Conservation (phyloP, 2,888 invertebrate genomes). For the Archips xylosteana region DNA sequence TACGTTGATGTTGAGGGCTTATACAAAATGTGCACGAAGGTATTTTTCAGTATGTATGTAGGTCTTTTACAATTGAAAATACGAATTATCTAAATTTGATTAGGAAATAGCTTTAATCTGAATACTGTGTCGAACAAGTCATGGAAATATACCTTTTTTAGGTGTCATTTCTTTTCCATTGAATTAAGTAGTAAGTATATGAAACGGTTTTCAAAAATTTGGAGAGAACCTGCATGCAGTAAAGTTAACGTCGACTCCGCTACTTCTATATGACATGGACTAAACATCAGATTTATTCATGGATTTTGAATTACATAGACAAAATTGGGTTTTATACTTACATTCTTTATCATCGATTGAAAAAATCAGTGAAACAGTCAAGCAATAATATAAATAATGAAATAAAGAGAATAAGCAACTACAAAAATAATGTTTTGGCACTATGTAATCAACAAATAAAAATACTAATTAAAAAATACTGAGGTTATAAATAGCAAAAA, state of each 20-base stretch:
- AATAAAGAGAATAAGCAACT: slow-evolving; percentile 58
- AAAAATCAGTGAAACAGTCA: slow-evolving; percentile 17
- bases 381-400: slow-evolving; percentile 48
- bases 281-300: slow-evolving; percentile 53
- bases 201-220: slow-evolving; percentile 50
- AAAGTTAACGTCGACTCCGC: slow-evolving; percentile 48
- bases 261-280: slow-evolving; percentile 54
- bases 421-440: slow-evolving; percentile 73
- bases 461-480: slow-evolving; percentile 61
- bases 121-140: slow-evolving; percentile 25
- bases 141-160: not conserved
- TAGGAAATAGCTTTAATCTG: slow-evolving; percentile 43
- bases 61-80: slow-evolving; percentile 30
- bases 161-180: not conserved
- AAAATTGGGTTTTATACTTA: slow-evolving; percentile 46
- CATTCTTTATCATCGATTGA: not conserved
- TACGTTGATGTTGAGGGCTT: slow-evolving; percentile 30
- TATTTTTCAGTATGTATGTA: slow-evolving; percentile 24
- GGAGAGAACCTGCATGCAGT: slow-evolving; percentile 53
- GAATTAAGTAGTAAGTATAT: slow-evolving; percentile 21
- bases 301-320: slow-evolving; percentile 46
- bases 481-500: slow-evolving; percentile 65
- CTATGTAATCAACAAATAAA: slow-evolving; percentile 65
- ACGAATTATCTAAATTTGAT: slow-evolving; percentile 30
- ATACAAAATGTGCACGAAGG: slow-evolving; percentile 33